Base-by-base conservation (phyloP, 2,113 vertebrate species). In the Cygnus buccinator region DNA sequence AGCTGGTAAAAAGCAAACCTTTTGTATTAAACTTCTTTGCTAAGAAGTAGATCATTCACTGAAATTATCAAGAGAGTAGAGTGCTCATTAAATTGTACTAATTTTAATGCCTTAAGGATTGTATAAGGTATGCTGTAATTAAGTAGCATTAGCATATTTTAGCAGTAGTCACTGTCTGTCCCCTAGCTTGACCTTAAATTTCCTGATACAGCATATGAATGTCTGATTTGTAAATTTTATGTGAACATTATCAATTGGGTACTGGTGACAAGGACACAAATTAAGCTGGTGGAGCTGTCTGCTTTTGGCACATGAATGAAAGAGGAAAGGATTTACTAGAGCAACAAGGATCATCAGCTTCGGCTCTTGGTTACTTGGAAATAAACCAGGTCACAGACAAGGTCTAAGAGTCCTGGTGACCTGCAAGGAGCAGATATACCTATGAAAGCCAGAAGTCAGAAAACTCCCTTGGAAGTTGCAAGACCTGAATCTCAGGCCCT, bases 141-240 rank as follows among this genome's bases (percentile, higher is more conserved):
- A 95, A 88, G 71, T 50, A 59, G 39, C n/a, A 94, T 97, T 97
- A 97, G 39, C 86, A 87, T 95, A 87, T 89, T 97, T 94, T 95
- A 96, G 79, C 77, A 94, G 80, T 75, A 95, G 80, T 75, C 77
- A 52, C 48, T 94, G 84, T 88, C 62, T 75, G 81, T 89, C 54
- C 43, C 43, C 46, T 81, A 57, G 12, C 90, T 73, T 78, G 83
- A 94, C 84, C 81, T 96, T 84, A 67, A 58, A 77, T 91, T 93
- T 95, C 89, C 86, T 20, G 37, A 61, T 52, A 68, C 35, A 87
- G 68, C 94, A 5, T 41, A 84, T 87, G 58, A 90, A 88, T 81
- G 55, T 28, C 71, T 91, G 71, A 93, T 94, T 95, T 89, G 75
- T 96, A 33, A 73, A 55, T 93, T 88, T 93, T 43, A 70, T 43